Conservation (phyloP, 2,888 invertebrate species). For the Machimus atricapillus region DNA sequence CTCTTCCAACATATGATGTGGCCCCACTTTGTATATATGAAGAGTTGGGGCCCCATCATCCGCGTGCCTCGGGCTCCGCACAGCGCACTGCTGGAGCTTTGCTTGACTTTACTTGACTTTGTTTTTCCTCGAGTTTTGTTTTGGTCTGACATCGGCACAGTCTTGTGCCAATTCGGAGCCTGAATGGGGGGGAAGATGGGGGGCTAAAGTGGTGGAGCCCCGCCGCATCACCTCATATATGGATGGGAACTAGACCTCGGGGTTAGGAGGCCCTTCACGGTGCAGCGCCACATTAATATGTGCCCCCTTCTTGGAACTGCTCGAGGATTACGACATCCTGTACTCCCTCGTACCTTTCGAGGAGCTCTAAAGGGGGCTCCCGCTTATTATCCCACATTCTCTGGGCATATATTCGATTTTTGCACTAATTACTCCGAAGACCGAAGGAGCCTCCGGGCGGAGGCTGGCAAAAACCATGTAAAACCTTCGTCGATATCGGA, state of each 20-base stretch:
- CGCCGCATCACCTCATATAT: background rate
- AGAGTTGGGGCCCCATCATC: background rate
- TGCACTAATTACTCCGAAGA: conserved; percentile 21
- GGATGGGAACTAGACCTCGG: conserved; percentile 16
- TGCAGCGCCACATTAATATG: background rate
- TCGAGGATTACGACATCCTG: conserved; percentile 19
- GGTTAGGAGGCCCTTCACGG: conserved; percentile 17
- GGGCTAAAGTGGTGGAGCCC: background rate
- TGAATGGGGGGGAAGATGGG: background rate
- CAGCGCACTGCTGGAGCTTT: background rate
- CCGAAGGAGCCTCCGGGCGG: background rate
- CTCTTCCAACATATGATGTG: background rate
- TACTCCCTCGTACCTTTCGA: background rate
- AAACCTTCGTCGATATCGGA: background rate
- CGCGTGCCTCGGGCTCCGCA: background rate
- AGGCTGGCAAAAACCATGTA: background rate
- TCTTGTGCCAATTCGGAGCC: conserved; percentile 9
- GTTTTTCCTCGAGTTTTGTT: conserved; percentile 34
- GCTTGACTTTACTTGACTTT: conserved; percentile 10
- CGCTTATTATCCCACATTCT: background rate
- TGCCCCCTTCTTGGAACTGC: background rate
- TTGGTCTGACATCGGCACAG: conserved; percentile 26
- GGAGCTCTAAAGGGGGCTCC: background rate
- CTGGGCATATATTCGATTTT: background rate
- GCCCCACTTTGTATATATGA: background rate